Conservation (phyloP, 37 sponge, comb jelly and placozoan species). For the Diacarnus erythraeanus region DNA sequence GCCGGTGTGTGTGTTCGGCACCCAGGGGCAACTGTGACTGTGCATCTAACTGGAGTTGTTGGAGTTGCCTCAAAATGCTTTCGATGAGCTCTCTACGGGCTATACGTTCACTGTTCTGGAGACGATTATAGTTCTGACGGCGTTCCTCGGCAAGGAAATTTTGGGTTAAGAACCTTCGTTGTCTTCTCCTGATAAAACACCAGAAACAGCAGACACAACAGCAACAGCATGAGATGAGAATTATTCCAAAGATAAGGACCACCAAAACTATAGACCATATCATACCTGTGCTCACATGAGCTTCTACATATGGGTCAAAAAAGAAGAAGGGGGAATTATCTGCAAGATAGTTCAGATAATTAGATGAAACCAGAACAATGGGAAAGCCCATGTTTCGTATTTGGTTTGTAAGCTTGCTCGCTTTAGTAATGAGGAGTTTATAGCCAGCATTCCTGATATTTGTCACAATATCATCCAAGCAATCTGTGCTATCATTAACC, state of each 20-base stretch:
- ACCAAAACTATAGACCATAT: not conserved
- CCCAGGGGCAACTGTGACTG: constrained; percentile 44
- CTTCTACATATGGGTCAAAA: not conserved
- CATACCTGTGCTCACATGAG: not conserved
- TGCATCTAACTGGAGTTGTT: constrained; percentile 41
- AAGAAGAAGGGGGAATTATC: not conserved
- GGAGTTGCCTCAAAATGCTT: constrained; percentile 60
- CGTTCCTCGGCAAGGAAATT: not conserved
- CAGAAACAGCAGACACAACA: constrained; percentile 23
- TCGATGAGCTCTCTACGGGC: constrained; percentile 55
- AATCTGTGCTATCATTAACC: constrained; percentile 11
- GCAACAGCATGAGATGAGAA: not conserved
- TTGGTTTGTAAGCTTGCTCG: not conserved
- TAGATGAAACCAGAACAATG: constrained; percentile 7
- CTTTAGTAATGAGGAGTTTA: constrained; percentile 10
- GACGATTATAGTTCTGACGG: constrained; percentile 13
- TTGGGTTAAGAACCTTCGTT: not conserved
- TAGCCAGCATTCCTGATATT: constrained; percentile 43
- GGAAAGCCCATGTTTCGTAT: constrained; percentile 19
- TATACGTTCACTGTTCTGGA: not conserved
- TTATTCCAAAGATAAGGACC: not conserved
- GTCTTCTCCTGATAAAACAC: not conserved
- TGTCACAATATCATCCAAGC: constrained; percentile 8
- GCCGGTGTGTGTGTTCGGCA: not conserved
- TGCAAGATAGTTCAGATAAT: not conserved